Evolutionary conservation across 2,113 vertebrate species (phyloP).

Genomic region (Xerus inauris): DNA sequence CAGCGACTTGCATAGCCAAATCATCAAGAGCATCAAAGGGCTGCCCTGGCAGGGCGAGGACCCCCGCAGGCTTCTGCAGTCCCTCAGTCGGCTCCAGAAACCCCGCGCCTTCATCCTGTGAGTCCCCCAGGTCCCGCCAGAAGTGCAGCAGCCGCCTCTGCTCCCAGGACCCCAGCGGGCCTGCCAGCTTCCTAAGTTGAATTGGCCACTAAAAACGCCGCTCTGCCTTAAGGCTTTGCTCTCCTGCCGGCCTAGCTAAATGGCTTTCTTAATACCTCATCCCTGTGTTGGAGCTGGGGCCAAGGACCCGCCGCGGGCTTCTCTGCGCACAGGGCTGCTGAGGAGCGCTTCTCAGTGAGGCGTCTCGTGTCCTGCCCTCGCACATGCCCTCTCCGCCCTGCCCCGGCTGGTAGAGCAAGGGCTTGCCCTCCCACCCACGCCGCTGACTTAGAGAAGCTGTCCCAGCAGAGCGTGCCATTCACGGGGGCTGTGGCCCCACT

Average conservation of each 20-base stretch:
- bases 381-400: accelerated
- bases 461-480: too few species aligned
- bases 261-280: background rate
- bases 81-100: conserved; percentile 93
- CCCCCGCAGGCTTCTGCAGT: conserved; percentile 95
- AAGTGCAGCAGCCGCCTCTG: conserved; percentile 65
- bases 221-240: background rate
- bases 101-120: conserved; percentile 94
- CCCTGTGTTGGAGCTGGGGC: background rate
- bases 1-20: conserved; percentile 98
- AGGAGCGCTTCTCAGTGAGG: background rate
- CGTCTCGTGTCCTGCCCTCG: background rate
- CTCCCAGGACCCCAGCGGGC: background rate
- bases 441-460: background rate
- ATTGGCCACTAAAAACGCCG: background rate
- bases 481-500: background rate
- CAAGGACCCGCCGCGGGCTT: background rate
- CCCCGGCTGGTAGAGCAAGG: background rate
- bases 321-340: background rate
- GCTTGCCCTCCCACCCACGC: background rate
- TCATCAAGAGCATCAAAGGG: conserved; percentile 98
- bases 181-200: background rate
- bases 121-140: conserved; percentile 83
- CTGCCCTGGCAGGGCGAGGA: conserved; percentile 96
- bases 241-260: background rate